These are phyloP conservation scores for Aphelenchoides avenae DNA, from an alignment of 1,140 invertebrate species.

Conservation along the genomic window DNA sequence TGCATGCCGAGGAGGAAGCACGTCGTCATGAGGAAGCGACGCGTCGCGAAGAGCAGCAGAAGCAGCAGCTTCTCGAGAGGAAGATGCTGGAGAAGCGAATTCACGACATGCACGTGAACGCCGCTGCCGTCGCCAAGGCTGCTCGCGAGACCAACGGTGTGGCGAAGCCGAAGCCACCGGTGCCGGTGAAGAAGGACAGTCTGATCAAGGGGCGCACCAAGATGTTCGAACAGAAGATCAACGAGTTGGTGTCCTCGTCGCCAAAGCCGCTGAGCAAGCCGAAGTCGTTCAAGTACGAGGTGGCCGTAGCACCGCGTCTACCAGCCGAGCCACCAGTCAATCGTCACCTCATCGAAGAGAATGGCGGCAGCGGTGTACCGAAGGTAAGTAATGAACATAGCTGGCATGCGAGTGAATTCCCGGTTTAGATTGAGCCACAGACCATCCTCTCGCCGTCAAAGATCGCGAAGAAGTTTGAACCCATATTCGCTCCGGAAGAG, in stretches of 20 bases:
- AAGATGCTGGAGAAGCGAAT: conserved; percentile 28
- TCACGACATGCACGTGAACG: conserved; percentile 28
- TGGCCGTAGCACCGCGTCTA: conserved; percentile 9
- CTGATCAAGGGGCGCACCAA: conserved; percentile 35
- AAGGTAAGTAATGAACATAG: conserved; percentile 1
- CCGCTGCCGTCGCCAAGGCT: conserved; percentile 12
- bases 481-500: conserved; percentile 8
- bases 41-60: conserved; percentile 27
- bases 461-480: conserved; percentile 23
- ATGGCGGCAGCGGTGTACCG: background rate
- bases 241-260: conserved; percentile 17
- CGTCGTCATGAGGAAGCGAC: conserved; percentile 34
- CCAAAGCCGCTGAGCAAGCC: conserved; percentile 30
- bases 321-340: too few relatives aligned
- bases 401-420: background rate
- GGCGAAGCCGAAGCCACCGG: conserved; percentile 11
- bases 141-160: too few relatives aligned
- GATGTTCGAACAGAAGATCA: conserved; percentile 38
- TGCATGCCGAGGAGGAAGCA: conserved; percentile 36
- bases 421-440: conserved; percentile 10
- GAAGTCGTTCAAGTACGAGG: conserved; percentile 43
- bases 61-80: conserved; percentile 35
- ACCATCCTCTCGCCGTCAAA: conserved; percentile 15
- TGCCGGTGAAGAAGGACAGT: conserved; percentile 23
- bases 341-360: background rate